Evolutionary conservation across 2,113 vertebrate species (phyloP).

Genomic region (Trematocara variabile): DNA sequence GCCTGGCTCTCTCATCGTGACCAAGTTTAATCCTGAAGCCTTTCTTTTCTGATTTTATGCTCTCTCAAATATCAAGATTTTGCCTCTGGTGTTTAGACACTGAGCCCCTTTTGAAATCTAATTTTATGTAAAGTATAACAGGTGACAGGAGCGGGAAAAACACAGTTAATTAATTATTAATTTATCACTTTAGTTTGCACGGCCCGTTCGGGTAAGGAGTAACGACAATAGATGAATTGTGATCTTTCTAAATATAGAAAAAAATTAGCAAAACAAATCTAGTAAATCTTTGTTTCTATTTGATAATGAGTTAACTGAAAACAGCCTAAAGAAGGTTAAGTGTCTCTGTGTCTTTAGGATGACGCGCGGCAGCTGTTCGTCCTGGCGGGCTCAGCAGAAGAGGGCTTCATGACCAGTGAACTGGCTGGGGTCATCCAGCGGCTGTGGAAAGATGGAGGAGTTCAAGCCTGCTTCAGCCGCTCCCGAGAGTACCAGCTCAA

Average conservation of each 20-base stretch:
- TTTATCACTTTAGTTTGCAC: not conserved
- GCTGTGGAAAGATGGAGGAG: slow-evolving; percentile 92
- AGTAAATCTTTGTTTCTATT: not conserved
- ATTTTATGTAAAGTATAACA: not conserved
- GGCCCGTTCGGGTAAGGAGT: not conserved
- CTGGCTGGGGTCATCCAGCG: slow-evolving; percentile 93
- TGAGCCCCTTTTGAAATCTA: not conserved
- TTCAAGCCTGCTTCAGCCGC: slow-evolving; percentile 92
- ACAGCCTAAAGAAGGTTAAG: not conserved
- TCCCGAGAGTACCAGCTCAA: slow-evolving; percentile 98
- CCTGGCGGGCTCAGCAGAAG: slow-evolving; percentile 90
- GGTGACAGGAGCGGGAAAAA: not conserved
- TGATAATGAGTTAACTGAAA: not conserved
- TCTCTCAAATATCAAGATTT: not conserved
- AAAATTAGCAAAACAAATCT: not conserved
- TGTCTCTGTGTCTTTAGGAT: slow-evolving; percentile 74
- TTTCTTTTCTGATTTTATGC: not conserved
- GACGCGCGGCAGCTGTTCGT: slow-evolving; percentile 95
- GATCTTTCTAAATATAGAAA: not conserved
- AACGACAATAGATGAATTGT: not conserved
- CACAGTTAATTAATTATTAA: not conserved
- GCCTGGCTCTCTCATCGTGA: slow-evolving; percentile 2
- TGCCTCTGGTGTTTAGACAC: not conserved
- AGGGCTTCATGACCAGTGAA: slow-evolving; percentile 94
- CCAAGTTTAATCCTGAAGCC: not conserved